Evolutionary conservation across 1,140 invertebrate genomes (phyloP).

Genomic region (Drosophila rufa): DNA sequence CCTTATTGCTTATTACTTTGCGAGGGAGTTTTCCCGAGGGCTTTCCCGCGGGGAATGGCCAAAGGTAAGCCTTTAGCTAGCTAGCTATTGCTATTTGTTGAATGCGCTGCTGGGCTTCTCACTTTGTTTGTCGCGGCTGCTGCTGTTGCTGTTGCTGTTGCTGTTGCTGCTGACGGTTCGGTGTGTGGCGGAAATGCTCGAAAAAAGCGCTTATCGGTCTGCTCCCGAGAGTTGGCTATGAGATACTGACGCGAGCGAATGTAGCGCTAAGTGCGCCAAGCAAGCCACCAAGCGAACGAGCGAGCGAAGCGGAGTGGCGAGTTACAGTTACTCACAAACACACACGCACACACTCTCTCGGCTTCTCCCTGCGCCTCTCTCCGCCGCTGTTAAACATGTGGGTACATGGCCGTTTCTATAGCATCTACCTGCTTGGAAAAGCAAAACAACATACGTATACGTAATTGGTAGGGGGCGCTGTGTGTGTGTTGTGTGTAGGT

Average conservation of each 20-base stretch:
- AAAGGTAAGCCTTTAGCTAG: constrained; percentile 15
- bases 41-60: constrained; percentile 21
- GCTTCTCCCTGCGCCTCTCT: constrained; percentile 31
- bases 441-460: constrained; percentile 44
- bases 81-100: constrained; percentile 14
- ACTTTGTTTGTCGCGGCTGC: constrained; percentile 25
- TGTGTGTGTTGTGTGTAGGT: constrained; percentile 14
- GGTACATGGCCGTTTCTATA: constrained; percentile 40
- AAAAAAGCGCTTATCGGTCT: constrained; percentile 77
- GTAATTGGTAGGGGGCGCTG: constrained; percentile 13
- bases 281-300: constrained; percentile 6
- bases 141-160: constrained; percentile 26
- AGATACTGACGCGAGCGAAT: constrained; percentile 69
- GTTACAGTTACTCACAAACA: constrained; percentile 67
- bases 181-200: constrained; percentile 47
- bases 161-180: constrained; percentile 10
- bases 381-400: constrained; percentile 27
- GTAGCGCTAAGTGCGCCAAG: neutral
- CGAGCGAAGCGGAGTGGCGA: constrained; percentile 37
- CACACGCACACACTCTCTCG: constrained; percentile 11
- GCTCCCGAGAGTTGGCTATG: constrained; percentile 80
- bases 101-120: constrained; percentile 10
- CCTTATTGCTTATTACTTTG: neutral
- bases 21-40: constrained; percentile 5
- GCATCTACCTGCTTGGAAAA: constrained; percentile 61